phyloP scores from a whole-genome alignment of 2,113 vertebrate genomes.

The Sula dactylatra region DNA sequence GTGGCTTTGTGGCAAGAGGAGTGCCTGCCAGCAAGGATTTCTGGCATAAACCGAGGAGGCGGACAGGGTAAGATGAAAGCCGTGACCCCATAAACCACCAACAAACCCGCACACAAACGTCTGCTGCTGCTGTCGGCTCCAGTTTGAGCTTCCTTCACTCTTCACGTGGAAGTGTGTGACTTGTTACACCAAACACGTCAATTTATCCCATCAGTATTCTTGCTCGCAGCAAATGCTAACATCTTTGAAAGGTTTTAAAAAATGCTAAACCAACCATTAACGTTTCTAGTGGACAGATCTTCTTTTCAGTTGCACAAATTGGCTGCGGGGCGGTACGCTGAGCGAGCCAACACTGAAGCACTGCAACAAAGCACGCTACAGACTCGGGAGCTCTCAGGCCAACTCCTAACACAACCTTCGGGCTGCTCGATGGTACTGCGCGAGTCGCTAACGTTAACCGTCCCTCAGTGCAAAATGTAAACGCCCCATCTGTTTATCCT shows the following conservation, averaged over 20 bases:
- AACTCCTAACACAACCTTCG: accelerated
- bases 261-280: background rate
- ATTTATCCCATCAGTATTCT: background rate
- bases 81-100: background rate
- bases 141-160: background rate
- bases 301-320: background rate
- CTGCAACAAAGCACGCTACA: accelerated
- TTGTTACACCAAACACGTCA: background rate
- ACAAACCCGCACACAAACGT: accelerated
- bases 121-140: accelerated
- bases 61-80: background rate
- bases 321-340: background rate
- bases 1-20: background rate
- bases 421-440: background rate
- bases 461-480: background rate
- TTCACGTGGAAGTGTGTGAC: accelerated
- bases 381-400: background rate
- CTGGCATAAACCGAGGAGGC: background rate
- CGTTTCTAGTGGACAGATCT: background rate
- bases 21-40: background rate
- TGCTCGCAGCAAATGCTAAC: background rate
- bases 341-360: accelerated
- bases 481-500: background rate
- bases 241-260: background rate
- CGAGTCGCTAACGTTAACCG: background rate